phyloP scores from a whole-genome alignment of 2,113 vertebrate genomes.

The Mellivora capensis region DNA sequence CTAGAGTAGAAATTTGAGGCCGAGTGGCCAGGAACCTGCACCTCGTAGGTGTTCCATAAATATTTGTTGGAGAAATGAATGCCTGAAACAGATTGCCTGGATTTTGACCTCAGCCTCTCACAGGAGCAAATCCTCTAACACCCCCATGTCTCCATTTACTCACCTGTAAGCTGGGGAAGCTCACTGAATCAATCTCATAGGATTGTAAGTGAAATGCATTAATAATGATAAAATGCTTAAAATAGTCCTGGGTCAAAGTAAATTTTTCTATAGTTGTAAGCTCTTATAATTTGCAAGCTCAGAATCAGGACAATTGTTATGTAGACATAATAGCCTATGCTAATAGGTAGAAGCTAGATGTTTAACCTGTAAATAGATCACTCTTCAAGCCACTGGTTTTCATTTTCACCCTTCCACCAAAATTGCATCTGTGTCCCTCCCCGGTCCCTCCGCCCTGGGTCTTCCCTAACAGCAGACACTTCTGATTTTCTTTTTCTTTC shows the following conservation, averaged over 20 bases:
- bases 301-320: neutral
- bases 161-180: neutral
- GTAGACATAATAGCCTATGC: neutral
- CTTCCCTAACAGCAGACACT: neutral
- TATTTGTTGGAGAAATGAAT: neutral
- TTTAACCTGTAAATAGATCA: neutral
- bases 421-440: neutral
- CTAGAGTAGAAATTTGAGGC: neutral
- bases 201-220: neutral
- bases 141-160: neutral
- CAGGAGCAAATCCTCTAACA: neutral
- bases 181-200: neutral
- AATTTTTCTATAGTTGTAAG: neutral
- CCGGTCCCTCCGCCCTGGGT: neutral
- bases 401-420: neutral
- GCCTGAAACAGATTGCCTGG: neutral
- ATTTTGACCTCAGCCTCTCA: neutral
- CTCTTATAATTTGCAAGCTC: neutral
- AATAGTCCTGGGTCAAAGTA: neutral
- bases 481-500: neutral
- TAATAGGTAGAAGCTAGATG: neutral
- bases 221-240: neutral
- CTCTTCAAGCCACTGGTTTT: neutral
- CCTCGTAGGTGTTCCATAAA: neutral
- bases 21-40: neutral